Evolutionary conservation across 2,113 vertebrate species (phyloP).

Genomic region (Abramis brama): DNA sequence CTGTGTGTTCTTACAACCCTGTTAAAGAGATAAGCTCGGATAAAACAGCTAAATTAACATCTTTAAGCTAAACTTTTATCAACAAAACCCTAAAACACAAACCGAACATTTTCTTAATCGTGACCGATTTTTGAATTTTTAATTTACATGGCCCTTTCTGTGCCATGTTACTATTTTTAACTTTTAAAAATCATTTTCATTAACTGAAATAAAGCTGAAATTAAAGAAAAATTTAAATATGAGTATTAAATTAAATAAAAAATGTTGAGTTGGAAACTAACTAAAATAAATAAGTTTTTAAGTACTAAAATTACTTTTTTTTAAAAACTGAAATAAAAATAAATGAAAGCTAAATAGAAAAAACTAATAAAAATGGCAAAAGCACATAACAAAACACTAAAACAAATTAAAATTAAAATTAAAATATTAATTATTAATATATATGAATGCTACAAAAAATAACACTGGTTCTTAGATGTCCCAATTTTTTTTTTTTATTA

Average conservation of each 20-base stretch:
- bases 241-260: not conserved
- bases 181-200: not conserved
- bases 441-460: too few species aligned
- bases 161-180: not conserved
- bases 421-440: too few species aligned
- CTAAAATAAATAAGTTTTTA: too few species aligned
- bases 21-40: not conserved
- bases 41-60: not conserved
- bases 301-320: not conserved
- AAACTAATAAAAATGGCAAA: not conserved
- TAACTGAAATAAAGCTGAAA: not conserved
- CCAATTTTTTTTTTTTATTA: too few species aligned
- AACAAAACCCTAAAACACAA: not conserved
- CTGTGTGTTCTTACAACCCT: not conserved
- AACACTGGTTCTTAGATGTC: too few species aligned
- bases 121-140: not conserved
- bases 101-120: too few species aligned
- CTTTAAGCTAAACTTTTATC: not conserved
- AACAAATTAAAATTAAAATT: not conserved
- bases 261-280: too few species aligned
- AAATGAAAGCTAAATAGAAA: not conserved
- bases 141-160: not conserved
- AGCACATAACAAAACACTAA: not conserved
- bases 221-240: not conserved
- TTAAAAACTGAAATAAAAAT: not conserved